Evolutionary conservation across 1,140 invertebrate genomes (phyloP).

Genomic region (Scylla paramamosain): DNA sequence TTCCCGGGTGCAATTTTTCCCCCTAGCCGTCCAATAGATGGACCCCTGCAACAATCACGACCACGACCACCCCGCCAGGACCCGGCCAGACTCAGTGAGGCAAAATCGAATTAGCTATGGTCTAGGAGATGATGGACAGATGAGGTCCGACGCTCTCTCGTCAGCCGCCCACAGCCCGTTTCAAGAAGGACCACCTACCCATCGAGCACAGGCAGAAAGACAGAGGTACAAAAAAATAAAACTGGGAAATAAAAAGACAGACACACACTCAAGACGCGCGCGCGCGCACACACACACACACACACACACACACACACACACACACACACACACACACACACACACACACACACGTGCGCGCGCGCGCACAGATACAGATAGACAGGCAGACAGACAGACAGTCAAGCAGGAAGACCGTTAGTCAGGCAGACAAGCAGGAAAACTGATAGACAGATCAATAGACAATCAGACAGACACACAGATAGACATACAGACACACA

Average conservation of each 20-base stretch:
- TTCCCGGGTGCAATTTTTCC: constrained; percentile 70
- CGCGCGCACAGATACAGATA: not conserved
- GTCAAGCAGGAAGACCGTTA: not conserved
- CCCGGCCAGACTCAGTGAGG: constrained; percentile 45
- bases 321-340: constrained; percentile 24
- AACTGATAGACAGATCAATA: not conserved
- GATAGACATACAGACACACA: no score
- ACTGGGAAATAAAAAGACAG: not conserved
- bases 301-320: constrained; percentile 11
- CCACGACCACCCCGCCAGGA: constrained; percentile 38
- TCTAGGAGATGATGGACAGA: constrained; percentile 63
- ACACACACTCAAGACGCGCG: not conserved
- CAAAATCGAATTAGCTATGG: constrained; percentile 72
- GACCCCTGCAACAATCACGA: constrained; percentile 57
- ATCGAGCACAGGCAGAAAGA: not conserved
- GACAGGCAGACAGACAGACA: not conserved
- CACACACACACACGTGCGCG: not conserved
- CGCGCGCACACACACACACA: not conserved
- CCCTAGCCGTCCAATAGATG: constrained; percentile 65
- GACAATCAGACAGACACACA: not conserved
- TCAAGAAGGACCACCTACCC: not conserved
- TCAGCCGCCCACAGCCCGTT: not conserved
- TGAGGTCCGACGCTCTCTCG: constrained; percentile 41
- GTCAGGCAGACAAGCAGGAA: not conserved
- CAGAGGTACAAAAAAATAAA: not conserved